Conservation (phyloP, 2,797 vertebrate species). For the Sciurus vulgaris region DNA sequence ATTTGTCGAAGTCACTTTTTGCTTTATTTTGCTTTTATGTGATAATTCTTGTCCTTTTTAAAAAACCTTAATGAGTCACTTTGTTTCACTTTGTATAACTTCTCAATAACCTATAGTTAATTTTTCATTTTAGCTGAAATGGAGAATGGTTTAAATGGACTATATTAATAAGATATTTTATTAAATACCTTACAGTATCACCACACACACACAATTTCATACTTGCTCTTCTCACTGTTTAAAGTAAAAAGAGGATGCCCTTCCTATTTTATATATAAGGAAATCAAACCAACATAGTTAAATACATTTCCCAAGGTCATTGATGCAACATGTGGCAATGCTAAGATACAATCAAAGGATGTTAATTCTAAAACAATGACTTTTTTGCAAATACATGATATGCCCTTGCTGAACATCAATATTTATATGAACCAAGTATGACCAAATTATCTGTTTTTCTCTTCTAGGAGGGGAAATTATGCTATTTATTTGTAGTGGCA, state of each 20-base stretch:
- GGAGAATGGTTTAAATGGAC: background rate
- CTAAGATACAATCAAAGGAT: background rate
- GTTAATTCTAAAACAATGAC: background rate
- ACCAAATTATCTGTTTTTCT: constrained; percentile 27
- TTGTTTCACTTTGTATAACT: background rate
- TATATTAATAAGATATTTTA: background rate
- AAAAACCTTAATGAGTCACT: background rate
- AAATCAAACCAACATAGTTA: constrained; percentile 11
- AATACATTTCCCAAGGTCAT: background rate
- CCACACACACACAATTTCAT: background rate
- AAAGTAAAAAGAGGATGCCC: background rate
- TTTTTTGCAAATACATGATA: background rate
- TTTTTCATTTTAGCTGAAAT: constrained; percentile 10
- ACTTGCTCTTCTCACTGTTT: background rate
- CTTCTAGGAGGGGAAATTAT: background rate
- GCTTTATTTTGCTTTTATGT: constrained; percentile 36
- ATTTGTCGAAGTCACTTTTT: constrained; percentile 17
- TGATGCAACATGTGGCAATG: background rate
- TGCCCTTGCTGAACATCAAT: background rate
- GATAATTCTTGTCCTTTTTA: background rate
- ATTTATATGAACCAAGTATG: background rate
- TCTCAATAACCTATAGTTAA: constrained; percentile 2
- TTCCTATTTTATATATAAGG: background rate
- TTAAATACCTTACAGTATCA: background rate
- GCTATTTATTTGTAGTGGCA: constrained; percentile 6